Evolutionary conservation across 2,888 invertebrate genomes (phyloP), one percentile per base, ranked within the genome.

Genomic region (Dyspetes luteomarginatus): DNA sequence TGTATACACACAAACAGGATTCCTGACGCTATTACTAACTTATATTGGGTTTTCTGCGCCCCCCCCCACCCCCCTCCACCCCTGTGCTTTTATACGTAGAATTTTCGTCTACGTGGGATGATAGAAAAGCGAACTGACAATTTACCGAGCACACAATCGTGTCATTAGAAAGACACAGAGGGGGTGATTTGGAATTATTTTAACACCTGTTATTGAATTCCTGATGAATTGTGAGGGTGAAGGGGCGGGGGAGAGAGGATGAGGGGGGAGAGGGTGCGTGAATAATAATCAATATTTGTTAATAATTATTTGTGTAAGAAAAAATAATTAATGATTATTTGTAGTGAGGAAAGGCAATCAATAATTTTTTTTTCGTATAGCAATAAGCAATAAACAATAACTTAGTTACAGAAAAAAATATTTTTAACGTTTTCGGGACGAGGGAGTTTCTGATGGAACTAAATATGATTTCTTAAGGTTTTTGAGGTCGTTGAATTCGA

Each of bases 11-110:
- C 60, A 9, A 45, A 50, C 36, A 26, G 48, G 48, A n/a, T 19
- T n/a, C 36, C 36, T 19, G 43, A 19, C 60, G 17, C 56, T 12
- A 26, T 69, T 48, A 60, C 28, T 24, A 65, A 69, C 68, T 74
- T 77, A 65, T 77, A 77, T 81, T 81, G 74, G 73, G 69, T 74
- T 69, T 73, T 69, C 58, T 43, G 36, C 30, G 55, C 73, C 26
- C 15, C 48, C 2, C 9, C 60, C 30, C 0, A 22, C 26, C 64
- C 56, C 41, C 36, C 15, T 9, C n/a, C 22, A 4, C 36, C 24
- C 68, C 41, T 4, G 2, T 4, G 24, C 45, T 22, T 24, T 52
- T 15, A 5, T 43, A 28, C 30, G n/a, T 48, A 24, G 48, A 17
- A 65, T 74, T 74, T 74, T 48, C 19, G 36, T 56, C 26, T 56